phyloP scores from a whole-genome alignment of 1,140 invertebrate genomes.

The Sesamia nonagrioides region DNA sequence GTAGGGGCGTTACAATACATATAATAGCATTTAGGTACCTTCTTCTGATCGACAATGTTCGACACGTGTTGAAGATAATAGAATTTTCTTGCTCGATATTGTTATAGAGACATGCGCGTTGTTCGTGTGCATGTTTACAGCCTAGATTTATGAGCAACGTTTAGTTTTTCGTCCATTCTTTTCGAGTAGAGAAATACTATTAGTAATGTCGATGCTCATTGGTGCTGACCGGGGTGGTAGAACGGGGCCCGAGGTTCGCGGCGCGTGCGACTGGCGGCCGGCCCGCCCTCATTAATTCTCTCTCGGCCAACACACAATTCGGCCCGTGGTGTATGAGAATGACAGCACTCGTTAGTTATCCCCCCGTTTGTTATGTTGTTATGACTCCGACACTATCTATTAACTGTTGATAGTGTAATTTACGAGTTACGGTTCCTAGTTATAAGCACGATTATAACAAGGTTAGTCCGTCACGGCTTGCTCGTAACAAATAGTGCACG shows the following conservation, averaged over 20 bases:
- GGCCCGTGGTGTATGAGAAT: slow-evolving; percentile 69
- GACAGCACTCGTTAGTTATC: slow-evolving; percentile 80
- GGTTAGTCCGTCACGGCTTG: slow-evolving; percentile 28
- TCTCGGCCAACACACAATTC: slow-evolving; percentile 66
- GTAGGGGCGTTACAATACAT: background rate
- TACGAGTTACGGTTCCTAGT: slow-evolving; percentile 29
- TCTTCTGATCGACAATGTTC: background rate
- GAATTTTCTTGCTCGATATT: background rate
- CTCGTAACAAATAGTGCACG: slow-evolving; percentile 49
- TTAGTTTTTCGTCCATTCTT: slow-evolving; percentile 29
- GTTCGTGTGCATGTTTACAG: slow-evolving; percentile 23
- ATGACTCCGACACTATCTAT: slow-evolving; percentile 65
- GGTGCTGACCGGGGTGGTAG: slow-evolving; percentile 34
- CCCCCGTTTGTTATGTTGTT: slow-evolving; percentile 62
- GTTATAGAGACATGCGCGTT: background rate
- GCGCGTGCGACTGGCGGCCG: slow-evolving; percentile 59
- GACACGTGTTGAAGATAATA: slow-evolving; percentile 1
- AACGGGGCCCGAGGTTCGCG: slow-evolving; percentile 46
- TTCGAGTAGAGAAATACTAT: slow-evolving; percentile 27
- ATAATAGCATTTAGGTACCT: background rate
- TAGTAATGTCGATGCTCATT: slow-evolving; percentile 43
- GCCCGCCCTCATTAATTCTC: slow-evolving; percentile 72
- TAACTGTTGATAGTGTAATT: slow-evolving; percentile 55
- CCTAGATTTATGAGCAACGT: slow-evolving; percentile 9
- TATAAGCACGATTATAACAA: slow-evolving; percentile 40